Percentiles rank a stretch among this genome's conserved stretches.
These are phyloP conservation scores for Lampris megalopsis DNA, from an alignment of 2,113 vertebrate species.

Conservation along the genomic window DNA sequence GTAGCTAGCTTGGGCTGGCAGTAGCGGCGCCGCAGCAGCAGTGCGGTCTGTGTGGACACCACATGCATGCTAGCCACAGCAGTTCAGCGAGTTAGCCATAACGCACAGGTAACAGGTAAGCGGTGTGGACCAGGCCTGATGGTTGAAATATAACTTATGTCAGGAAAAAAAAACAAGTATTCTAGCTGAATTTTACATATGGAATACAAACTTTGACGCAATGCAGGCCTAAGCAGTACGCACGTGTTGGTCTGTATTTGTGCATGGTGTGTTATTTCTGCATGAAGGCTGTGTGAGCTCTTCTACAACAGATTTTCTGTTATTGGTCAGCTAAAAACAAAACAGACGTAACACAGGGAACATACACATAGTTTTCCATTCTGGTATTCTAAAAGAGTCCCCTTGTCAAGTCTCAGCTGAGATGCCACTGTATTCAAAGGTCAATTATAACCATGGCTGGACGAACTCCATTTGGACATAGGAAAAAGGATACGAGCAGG, in stretches of 20 bases:
- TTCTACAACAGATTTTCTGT: background rate
- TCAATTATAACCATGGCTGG: constrained; percentile 39
- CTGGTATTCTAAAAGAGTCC: background rate
- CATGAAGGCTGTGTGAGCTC: background rate
- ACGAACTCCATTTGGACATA: constrained; percentile 48
- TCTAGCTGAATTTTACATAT: constrained; percentile 2
- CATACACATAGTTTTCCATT: background rate
- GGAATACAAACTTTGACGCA: background rate
- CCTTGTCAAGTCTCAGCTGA: background rate
- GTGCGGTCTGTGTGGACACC: too few relatives aligned
- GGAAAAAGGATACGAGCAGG: constrained; percentile 39
- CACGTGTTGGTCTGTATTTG: background rate
- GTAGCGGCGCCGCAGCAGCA: too few relatives aligned
- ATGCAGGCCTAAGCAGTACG: background rate
- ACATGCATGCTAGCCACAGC: too few relatives aligned
- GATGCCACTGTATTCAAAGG: constrained; percentile 39
- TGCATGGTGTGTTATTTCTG: too few relatives aligned
- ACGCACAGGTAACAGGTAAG: too few relatives aligned
- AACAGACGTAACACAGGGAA: background rate
- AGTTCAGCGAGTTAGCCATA: too few relatives aligned
- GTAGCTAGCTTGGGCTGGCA: too few relatives aligned
- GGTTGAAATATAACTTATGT: constrained; percentile 69
- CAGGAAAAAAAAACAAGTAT: constrained; percentile 45
- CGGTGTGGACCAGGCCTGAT: constrained; percentile 45
- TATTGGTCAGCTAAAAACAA: background rate